These are phyloP conservation scores for Nibea albiflora DNA, from an alignment of 2,113 vertebrate species.

Conservation along the genomic window DNA sequence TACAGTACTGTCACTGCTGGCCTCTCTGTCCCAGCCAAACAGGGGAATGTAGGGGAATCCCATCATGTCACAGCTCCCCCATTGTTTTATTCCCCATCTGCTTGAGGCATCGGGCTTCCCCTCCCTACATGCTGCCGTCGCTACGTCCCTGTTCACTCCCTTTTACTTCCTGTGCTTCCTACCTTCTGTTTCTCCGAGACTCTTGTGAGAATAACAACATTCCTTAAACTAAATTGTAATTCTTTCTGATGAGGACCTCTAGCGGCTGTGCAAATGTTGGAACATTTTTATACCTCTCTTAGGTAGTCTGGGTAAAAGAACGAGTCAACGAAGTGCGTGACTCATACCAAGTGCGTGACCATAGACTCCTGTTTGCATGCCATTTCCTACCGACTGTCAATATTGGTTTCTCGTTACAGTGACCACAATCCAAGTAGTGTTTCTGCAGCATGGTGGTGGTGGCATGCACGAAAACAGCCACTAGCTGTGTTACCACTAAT, in stretches of 20 bases:
- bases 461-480: no score
- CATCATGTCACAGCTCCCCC: conserved; percentile 61
- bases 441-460: not conserved
- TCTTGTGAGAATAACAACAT: not conserved
- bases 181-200: conserved; percentile 25
- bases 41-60: conserved; percentile 74
- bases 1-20: conserved; percentile 33
- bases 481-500: no score
- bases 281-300: not conserved
- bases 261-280: not conserved
- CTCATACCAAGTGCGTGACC: not conserved
- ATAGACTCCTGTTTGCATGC: not conserved
- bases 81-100: conserved; percentile 72
- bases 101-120: conserved; percentile 39
- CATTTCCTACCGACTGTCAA: not conserved
- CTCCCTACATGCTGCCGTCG: conserved; percentile 8
- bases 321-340: not conserved
- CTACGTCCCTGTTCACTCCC: conserved; percentile 23
- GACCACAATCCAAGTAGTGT: not conserved
- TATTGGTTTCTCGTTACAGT: not conserved
- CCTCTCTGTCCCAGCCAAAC: conserved; percentile 25
- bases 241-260: not conserved
- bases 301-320: not conserved
- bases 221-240: not conserved
- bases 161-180: conserved; percentile 53